Conservation (phyloP, 2,888 invertebrate genomes). For the Limnephilus lunatus region DNA sequence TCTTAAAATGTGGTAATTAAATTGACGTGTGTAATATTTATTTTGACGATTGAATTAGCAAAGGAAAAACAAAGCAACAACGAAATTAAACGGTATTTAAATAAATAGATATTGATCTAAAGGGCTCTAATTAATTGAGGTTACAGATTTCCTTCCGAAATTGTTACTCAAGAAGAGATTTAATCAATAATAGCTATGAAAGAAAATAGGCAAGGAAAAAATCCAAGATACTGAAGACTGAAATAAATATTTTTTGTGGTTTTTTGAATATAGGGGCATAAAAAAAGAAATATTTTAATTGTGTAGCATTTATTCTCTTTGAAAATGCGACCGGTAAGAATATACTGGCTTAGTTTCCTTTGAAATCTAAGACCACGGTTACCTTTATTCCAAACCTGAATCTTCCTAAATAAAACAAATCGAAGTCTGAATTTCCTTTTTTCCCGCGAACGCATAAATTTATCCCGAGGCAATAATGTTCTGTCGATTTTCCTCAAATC, state of each 20-base stretch:
- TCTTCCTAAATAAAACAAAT: constrained; percentile 38
- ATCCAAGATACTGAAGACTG: neutral
- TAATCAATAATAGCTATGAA: neutral
- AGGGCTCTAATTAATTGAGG: too few species aligned
- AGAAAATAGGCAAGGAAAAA: neutral
- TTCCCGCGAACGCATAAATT: constrained; percentile 64
- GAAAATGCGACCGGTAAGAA: constrained; percentile 32
- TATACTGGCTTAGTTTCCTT: constrained; percentile 49
- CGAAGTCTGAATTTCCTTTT: constrained; percentile 56
- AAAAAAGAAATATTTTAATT: constrained; percentile 30
- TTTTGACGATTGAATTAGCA: too few species aligned
- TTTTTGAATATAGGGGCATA: neutral
- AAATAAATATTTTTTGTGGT: neutral
- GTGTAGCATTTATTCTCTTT: constrained; percentile 32
- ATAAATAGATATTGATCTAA: too few species aligned
- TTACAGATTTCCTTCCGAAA: too few species aligned
- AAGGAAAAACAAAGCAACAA: too few species aligned
- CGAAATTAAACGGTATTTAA: too few species aligned
- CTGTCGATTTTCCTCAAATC: constrained; percentile 79
- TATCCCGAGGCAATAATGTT: constrained; percentile 68
- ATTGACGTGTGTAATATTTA: too few species aligned
- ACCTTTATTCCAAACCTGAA: constrained; percentile 32
- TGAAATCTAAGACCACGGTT: constrained; percentile 55
- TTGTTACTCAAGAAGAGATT: neutral
- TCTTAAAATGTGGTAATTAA: too few species aligned